Percentiles rank a stretch among this genome's conserved stretches.
Conservation (phyloP, 2,113 vertebrate genomes). For the Ovis canadensis region DNA sequence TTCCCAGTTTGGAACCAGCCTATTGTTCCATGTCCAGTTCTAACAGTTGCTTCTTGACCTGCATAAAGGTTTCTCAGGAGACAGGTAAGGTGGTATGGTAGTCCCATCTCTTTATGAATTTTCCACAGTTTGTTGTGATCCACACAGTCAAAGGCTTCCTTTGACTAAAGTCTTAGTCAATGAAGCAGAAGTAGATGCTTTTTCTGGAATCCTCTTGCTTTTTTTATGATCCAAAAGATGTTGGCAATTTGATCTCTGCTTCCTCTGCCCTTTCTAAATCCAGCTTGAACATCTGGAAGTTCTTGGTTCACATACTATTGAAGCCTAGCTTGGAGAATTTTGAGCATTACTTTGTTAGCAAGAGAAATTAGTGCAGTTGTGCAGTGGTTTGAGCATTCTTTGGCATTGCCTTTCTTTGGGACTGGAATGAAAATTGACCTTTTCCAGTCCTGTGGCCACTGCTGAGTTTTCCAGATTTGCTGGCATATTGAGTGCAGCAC, state of each 20-base stretch:
- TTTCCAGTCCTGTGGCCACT: not conserved
- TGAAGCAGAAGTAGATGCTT: not conserved
- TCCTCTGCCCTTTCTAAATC: not conserved
- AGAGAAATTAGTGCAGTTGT: not conserved
- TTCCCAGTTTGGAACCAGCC: not conserved
- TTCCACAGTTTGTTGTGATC: not conserved
- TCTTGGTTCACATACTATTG: not conserved
- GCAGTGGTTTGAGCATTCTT: not conserved
- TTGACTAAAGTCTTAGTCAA: not conserved
- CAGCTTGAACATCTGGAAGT: not conserved
- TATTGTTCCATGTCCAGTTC: not conserved
- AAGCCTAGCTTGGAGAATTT: not conserved
- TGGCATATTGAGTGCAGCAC: not conserved
- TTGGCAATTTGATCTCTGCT: not conserved
- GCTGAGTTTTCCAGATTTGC: not conserved
- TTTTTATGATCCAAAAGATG: not conserved
- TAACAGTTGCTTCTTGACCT: not conserved
- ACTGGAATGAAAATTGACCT: not conserved
- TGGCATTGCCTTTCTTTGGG: not conserved
- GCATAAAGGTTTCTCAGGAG: not conserved
- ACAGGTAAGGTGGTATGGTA: not conserved
- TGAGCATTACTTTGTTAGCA: not conserved
- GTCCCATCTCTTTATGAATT: not conserved
- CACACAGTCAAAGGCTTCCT: not conserved
- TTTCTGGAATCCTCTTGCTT: not conserved